These are phyloP conservation scores for Mustela lutreola DNA, from an alignment of 2,113 vertebrate species.

Conservation along the genomic window DNA sequence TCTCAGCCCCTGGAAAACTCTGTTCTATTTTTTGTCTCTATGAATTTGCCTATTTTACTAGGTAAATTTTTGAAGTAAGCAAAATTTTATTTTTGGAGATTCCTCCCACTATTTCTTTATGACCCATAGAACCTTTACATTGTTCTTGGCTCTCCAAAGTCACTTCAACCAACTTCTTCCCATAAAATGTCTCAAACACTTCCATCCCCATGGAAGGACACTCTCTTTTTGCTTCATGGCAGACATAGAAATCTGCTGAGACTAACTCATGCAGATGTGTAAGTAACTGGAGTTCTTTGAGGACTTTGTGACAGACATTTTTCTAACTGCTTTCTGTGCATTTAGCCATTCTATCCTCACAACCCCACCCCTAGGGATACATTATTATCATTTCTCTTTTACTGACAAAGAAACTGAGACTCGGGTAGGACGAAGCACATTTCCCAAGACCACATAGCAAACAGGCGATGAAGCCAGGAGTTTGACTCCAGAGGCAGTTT, in stretches of 20 bases:
- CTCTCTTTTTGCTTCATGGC: background rate
- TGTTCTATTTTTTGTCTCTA: background rate
- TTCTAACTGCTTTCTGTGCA: background rate
- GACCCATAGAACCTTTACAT: background rate
- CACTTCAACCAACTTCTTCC: background rate
- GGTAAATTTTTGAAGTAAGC: background rate
- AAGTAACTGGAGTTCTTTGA: background rate
- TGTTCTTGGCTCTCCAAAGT: background rate
- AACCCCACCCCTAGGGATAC: background rate
- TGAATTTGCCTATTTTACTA: background rate
- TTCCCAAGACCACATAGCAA: background rate
- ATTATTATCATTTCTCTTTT: conserved; percentile 3
- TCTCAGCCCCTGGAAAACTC: background rate
- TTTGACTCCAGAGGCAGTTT: background rate
- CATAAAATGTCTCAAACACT: background rate
- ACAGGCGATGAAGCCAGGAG: background rate
- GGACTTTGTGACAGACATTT: background rate
- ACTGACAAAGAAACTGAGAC: background rate
- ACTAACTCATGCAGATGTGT: background rate
- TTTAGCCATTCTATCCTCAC: background rate
- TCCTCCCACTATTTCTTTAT: background rate
- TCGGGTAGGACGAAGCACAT: background rate
- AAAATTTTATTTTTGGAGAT: background rate
- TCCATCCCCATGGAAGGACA: no score
- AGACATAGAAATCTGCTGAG: background rate